A percentile compares a stretch with the other conserved stretches of the same genome.
Conservation (phyloP, 1,140 invertebrate genomes). For the Aphelenchoides fujianensis region DNA sequence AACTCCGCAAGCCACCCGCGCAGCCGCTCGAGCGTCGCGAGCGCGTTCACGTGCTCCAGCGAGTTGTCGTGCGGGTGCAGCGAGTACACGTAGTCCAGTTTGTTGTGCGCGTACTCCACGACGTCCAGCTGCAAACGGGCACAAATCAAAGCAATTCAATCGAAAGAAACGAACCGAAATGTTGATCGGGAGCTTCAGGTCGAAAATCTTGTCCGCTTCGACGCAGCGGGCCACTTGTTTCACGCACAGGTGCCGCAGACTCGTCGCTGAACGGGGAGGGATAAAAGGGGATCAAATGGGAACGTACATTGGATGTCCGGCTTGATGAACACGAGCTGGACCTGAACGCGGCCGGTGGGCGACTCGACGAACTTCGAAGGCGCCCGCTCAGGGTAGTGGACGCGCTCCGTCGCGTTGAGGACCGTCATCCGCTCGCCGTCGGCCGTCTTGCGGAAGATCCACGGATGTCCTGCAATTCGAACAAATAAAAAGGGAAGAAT, state of each 20-base stretch:
- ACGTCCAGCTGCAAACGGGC: background rate
- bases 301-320: background rate
- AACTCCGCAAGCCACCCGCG: background rate
- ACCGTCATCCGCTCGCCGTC: conserved; percentile 5
- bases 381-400: background rate
- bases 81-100: background rate
- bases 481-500: background rate
- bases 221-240: background rate
- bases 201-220: background rate
- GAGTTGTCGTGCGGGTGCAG: background rate
- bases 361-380: conserved; percentile 1
- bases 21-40: background rate
- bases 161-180: background rate
- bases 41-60: background rate
- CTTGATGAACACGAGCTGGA: background rate
- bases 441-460: background rate
- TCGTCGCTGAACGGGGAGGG: background rate
- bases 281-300: background rate
- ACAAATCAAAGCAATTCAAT: background rate
- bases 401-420: background rate
- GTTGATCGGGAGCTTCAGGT: background rate
- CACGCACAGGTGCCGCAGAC: background rate
- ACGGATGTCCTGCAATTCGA: conserved; percentile 13
- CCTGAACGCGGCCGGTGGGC: background rate
- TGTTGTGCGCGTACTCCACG: background rate